Evolutionary conservation across 2,113 vertebrate genomes (phyloP), one percentile per base, ranked within the genome.

Genomic region (Trematocara zebra): DNA sequence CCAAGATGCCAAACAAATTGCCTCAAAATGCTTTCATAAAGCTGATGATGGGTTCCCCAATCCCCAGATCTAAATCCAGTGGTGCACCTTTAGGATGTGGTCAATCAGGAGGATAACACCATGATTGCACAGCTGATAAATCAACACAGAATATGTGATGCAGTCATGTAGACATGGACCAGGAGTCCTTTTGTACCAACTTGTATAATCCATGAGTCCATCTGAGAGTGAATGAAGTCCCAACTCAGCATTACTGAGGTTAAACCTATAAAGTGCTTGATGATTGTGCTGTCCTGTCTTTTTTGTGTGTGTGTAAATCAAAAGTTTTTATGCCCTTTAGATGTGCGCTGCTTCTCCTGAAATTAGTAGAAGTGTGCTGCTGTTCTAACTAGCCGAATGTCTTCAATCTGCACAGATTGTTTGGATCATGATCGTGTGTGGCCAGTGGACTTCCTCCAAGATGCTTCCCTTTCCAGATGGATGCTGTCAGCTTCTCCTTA

Each of bases 341-440:
- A 18, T 49, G 20, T 74, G 20, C 8, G 1, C 8, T 28, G 23
- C 67, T 28, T 18, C 3, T 74, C 23, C 9, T 74, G 59, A 42
- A 17, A 15, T 23, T 42, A 10, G 6, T 15, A 26, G 17, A 44
- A 31, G 18, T 42, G 18, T 3, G 12, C 14, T 76, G 26, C 6
- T 76, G 17, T 15, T 87, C 56, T 91, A 84, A 90, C 33, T 42
- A 18, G 7, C 20, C 37, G 3, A 81, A 81, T 91, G 8, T 87
- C 1, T 80, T 74, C 61, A 20, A 83, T 37, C 51, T 56, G 69
- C 86, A n/a, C 87, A 99, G 98, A 94, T 95, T 99, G 20, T 99
- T 99, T 94, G 98, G 98, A 90, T 98, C 98, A 44, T 99, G 97
- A 98, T 87, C 57, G 2, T 79, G n/a, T 53, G 44, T 40, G 51